These are phyloP conservation scores for Tricholauxania praeusta DNA, from an alignment of 2,888 invertebrate genomes.

Conservation along the genomic window DNA sequence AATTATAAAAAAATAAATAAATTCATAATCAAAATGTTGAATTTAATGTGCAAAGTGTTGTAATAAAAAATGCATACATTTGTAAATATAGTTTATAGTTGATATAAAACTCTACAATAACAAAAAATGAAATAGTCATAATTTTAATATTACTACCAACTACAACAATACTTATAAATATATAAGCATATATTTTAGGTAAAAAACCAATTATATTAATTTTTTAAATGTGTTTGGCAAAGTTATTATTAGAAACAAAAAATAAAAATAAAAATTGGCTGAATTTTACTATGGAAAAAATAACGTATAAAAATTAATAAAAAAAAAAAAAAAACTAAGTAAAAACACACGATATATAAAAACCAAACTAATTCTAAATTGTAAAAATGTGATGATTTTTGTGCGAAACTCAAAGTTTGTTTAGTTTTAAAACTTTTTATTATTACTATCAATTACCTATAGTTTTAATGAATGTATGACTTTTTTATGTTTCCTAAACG, in stretches of 20 bases:
- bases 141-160: not conserved
- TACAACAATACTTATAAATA: too few relatives aligned
- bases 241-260: too few relatives aligned
- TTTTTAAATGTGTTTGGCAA: too few relatives aligned
- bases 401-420: conserved; percentile 4
- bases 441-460: not conserved
- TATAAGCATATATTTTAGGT: too few relatives aligned
- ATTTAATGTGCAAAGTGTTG: too few relatives aligned
- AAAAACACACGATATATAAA: not conserved
- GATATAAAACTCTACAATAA: not conserved
- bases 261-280: not conserved
- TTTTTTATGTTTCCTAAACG: not conserved
- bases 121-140: conserved; percentile 6
- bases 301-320: too few relatives aligned
- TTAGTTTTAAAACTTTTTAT: not conserved
- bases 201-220: too few relatives aligned
- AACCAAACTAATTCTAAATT: not conserved
- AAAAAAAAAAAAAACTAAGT: not conserved
- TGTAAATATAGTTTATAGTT: conserved; percentile 23
- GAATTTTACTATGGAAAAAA: not conserved
- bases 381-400: conserved; percentile 20
- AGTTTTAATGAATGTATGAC: not conserved
- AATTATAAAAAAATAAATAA: too few relatives aligned
- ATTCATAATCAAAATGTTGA: too few relatives aligned
- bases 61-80: not conserved